Evolutionary conservation across 2,113 vertebrate genomes (phyloP), one percentile per base, ranked within the genome.

Genomic region (Proteles cristata): DNA sequence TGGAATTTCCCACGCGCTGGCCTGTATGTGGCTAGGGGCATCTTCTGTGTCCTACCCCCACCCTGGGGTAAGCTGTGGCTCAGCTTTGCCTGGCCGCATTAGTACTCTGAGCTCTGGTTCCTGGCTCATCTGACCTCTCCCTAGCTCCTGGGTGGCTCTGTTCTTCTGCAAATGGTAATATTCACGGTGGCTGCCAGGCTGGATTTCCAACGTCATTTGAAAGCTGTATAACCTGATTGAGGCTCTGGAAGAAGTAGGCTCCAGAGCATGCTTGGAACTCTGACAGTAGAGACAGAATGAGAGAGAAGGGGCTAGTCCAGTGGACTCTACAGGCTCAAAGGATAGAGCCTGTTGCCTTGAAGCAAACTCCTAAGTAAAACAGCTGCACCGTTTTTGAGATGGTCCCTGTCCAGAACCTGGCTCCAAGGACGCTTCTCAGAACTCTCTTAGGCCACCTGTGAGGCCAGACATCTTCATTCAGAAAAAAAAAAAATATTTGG

Each of bases 171-270:
- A 92, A 80, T 11, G 48, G 19, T 8, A 58, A 0, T 92, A n/a
- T 43, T 35, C 65, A 3, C 11, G 23, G 71, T 69, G 87, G 61
- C 90, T 55, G 85, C 96, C 96, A 90, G 61, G 83, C 95, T 84
- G n/a, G 74, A 63, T 76, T 91, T 87, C 96, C 80, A 85, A 85
- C 93, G 39, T 97, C 94, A 94, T 97, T 96, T 90, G 96, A 98
- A 98, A 97, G 95, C 94, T 97, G 90, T 94, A 92, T 95, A 97
- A 97, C 88, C 97, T 96, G 97, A 97, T 92, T 94, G 98, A 98
- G 92, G 93, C 94, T 97, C 97, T 98, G 98, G 97, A 88, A 98
- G 96, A 91, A 97, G 96, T 89, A 96, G 95, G 92, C 92, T 92
- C 76, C 93, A 96, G 96, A 93, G 85, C 81, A 84, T 3, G 66